phyloP scores from a whole-genome alignment of 1,140 invertebrate species.

The Pissodes strobi region DNA sequence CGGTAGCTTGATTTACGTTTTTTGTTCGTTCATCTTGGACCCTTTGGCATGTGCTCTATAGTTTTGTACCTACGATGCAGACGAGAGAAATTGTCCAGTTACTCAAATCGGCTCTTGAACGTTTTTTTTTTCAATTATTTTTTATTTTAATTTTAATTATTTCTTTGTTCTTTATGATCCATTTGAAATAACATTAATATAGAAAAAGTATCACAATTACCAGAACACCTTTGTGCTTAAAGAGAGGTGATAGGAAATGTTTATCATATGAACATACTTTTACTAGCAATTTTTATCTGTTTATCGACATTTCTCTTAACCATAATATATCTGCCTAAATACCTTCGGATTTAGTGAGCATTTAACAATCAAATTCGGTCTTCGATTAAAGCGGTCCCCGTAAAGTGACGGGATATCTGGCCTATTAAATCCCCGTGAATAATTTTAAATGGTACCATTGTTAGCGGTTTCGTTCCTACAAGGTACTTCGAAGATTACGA shows the following conservation, averaged over 20 bases:
- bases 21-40: constrained; percentile 25
- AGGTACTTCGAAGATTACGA: constrained; percentile 33
- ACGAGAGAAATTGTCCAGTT: constrained; percentile 9
- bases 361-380: constrained; percentile 7
- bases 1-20: constrained; percentile 30
- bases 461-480: constrained; percentile 26
- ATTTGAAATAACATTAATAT: too few relatives aligned
- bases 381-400: too few relatives aligned
- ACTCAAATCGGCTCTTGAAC: too few relatives aligned
- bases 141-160: too few relatives aligned
- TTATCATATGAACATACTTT: too few relatives aligned
- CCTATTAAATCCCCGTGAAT: constrained; percentile 35
- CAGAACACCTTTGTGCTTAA: too few relatives aligned
- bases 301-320: too few relatives aligned
- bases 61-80: constrained; percentile 1
- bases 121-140: too few relatives aligned
- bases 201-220: too few relatives aligned
- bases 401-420: constrained; percentile 31
- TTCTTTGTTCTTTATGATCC: too few relatives aligned
- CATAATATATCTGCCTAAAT: constrained; percentile 7
- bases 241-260: too few relatives aligned
- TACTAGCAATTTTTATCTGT: too few relatives aligned
- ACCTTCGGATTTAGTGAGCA: constrained; percentile 3
- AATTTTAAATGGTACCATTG: constrained; percentile 36
- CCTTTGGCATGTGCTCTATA: constrained; percentile 31